Evolutionary conservation across 2,113 vertebrate species (phyloP).

Genomic region (Psettodes erumei): DNA sequence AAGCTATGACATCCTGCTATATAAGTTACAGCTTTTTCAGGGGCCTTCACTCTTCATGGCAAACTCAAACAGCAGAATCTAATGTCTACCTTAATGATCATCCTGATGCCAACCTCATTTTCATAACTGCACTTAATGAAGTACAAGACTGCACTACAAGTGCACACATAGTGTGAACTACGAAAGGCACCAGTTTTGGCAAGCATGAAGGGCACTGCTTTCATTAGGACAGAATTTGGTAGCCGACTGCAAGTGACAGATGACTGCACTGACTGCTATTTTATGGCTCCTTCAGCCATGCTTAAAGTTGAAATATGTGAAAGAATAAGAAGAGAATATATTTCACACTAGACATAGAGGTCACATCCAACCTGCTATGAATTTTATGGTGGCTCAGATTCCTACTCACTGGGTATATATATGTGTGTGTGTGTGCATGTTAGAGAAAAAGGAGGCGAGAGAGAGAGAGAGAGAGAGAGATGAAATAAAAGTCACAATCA

Average conservation of each 20-base stretch:
- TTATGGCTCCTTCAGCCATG: slow-evolving; percentile 68
- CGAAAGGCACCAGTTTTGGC: slow-evolving; percentile 44
- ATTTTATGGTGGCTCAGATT: slow-evolving; percentile 68
- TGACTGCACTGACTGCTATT: slow-evolving; percentile 60
- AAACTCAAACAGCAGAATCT: background rate
- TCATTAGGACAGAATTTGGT: slow-evolving; percentile 53
- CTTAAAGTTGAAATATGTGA: slow-evolving; percentile 71
- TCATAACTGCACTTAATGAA: background rate
- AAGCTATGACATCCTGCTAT: background rate
- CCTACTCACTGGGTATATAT: background rate
- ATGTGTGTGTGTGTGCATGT: slow-evolving; percentile 14
- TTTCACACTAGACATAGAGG: slow-evolving; percentile 65
- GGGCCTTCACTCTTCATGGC: background rate
- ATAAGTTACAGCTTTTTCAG: background rate
- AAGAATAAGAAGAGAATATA: slow-evolving; percentile 62
- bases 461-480: slow-evolving; percentile 17
- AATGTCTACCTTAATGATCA: background rate
- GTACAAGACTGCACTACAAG: background rate
- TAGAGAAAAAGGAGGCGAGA: too few species aligned
- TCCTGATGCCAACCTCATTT: background rate
- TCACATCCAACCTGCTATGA: slow-evolving; percentile 69
- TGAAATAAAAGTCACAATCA: slow-evolving; percentile 71
- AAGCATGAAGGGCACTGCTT: slow-evolving; percentile 70
- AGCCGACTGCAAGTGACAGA: slow-evolving; percentile 69
- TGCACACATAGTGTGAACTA: slow-evolving; percentile 22